Percentiles rank a stretch among this genome's conserved stretches.
These are phyloP conservation scores for Dipodomys stephensi DNA, from an alignment of 2,113 vertebrate species.

Conservation along the genomic window DNA sequence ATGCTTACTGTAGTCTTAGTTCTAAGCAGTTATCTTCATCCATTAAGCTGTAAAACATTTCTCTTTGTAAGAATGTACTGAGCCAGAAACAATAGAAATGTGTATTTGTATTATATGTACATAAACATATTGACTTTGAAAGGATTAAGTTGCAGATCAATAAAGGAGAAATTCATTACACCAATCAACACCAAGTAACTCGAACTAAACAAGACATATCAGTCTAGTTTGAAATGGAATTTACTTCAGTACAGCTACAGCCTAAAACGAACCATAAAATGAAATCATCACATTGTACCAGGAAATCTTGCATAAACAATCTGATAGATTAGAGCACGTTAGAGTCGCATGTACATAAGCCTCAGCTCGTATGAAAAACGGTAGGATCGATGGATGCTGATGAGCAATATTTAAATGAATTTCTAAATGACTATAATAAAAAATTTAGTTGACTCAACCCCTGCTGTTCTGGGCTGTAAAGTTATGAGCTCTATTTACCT, in stretches of 20 bases:
- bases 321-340: slow-evolving; percentile 64
- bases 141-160: slow-evolving; percentile 73
- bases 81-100: slow-evolving; percentile 75
- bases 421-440: slow-evolving; percentile 75
- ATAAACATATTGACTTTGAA: slow-evolving; percentile 73
- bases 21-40: slow-evolving; percentile 61
- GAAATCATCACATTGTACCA: slow-evolving; percentile 62
- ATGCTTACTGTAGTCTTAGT: slow-evolving; percentile 25
- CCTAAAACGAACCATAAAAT: slow-evolving; percentile 71
- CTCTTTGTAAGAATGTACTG: slow-evolving; percentile 55
- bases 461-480: slow-evolving; percentile 66
- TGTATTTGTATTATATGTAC: slow-evolving; percentile 67
- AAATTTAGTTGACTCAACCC: slow-evolving; percentile 81
- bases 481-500: slow-evolving; percentile 82
- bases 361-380: slow-evolving; percentile 62
- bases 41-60: slow-evolving; percentile 62
- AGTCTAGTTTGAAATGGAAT: slow-evolving; percentile 69
- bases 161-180: slow-evolving; percentile 68
- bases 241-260: slow-evolving; percentile 68
- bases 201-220: slow-evolving; percentile 65
- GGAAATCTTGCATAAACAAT: slow-evolving; percentile 71
- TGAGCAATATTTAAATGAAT: slow-evolving; percentile 79
- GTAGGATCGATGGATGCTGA: slow-evolving; percentile 53
- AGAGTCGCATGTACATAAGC: slow-evolving; percentile 24
- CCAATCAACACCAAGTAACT: slow-evolving; percentile 72